Evolutionary conservation across 2,888 invertebrate species (phyloP).

Genomic region (Scaptomyza caliginosa): DNA sequence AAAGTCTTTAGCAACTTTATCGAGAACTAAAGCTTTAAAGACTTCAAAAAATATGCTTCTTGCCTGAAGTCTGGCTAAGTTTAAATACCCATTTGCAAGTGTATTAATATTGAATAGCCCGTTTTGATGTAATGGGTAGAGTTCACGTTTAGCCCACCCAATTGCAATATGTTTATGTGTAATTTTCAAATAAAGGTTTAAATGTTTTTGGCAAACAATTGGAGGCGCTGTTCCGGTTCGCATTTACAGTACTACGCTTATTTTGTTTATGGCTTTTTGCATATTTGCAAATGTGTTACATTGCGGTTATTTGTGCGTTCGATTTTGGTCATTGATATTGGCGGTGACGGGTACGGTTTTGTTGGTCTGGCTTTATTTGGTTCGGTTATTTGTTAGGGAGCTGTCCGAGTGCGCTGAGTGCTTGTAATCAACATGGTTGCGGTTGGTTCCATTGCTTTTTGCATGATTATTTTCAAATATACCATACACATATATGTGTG

Average conservation of each 20-base stretch:
- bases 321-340: constrained; percentile 78
- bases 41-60: not conserved
- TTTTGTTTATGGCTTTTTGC: constrained; percentile 68
- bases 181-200: constrained; percentile 77
- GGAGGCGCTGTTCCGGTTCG: constrained; percentile 29
- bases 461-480: constrained; percentile 68
- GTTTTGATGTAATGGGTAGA: constrained; percentile 16
- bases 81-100: constrained; percentile 1
- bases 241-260: constrained; percentile 21
- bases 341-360: constrained; percentile 45
- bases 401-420: constrained; percentile 43
- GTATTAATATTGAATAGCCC: constrained; percentile 37
- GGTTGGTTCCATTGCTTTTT: constrained; percentile 63
- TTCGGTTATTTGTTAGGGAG: constrained; percentile 22
- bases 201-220: constrained; percentile 79
- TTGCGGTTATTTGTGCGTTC: constrained; percentile 74
- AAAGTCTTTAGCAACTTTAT: too few species aligned
- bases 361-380: constrained; percentile 24
- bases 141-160: not conserved
- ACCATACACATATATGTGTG: too few species aligned
- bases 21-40: too few species aligned
- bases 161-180: constrained; percentile 75
- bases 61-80: too few species aligned
- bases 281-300: constrained; percentile 74
- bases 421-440: constrained; percentile 74